Evolutionary conservation across 2,888 invertebrate species (phyloP).

Genomic region (Therioaphis trifolii): DNA sequence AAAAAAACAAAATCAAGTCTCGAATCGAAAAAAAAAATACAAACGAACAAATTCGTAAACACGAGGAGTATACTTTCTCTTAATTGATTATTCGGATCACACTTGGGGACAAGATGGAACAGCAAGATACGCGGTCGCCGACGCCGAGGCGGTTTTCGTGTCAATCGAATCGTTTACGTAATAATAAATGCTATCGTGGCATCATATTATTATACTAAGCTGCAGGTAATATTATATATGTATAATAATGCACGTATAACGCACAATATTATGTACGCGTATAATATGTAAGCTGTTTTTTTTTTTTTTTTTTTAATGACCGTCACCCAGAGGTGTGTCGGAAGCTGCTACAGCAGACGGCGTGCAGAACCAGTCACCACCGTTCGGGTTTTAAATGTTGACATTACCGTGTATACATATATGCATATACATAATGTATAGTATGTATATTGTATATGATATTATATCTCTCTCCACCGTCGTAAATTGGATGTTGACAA

Average conservation of each 20-base stretch:
- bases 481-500: constrained; percentile 48
- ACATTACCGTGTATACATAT: background rate
- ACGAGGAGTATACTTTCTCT: constrained; percentile 20
- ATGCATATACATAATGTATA: background rate
- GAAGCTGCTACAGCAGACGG: constrained; percentile 20
- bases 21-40: constrained; percentile 1
- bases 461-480: too few relatives aligned
- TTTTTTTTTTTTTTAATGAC: constrained; percentile 7
- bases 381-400: constrained; percentile 29
- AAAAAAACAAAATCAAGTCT: background rate
- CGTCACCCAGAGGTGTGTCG: constrained; percentile 51
- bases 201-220: constrained; percentile 4
- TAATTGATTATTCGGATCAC: constrained; percentile 59
- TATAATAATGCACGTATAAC: too few relatives aligned
- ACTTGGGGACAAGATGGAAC: constrained; percentile 9
- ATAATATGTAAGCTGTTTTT: constrained; percentile 10
- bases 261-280: too few relatives aligned
- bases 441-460: too few relatives aligned
- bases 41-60: background rate
- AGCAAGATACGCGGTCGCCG: background rate
- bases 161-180: constrained; percentile 50
- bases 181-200: background rate
- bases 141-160: constrained; percentile 24
- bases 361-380: constrained; percentile 25
- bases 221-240: too few relatives aligned